These are phyloP conservation scores for Glomeris maerens DNA, from an alignment of 1,140 invertebrate species.

Conservation along the genomic window DNA sequence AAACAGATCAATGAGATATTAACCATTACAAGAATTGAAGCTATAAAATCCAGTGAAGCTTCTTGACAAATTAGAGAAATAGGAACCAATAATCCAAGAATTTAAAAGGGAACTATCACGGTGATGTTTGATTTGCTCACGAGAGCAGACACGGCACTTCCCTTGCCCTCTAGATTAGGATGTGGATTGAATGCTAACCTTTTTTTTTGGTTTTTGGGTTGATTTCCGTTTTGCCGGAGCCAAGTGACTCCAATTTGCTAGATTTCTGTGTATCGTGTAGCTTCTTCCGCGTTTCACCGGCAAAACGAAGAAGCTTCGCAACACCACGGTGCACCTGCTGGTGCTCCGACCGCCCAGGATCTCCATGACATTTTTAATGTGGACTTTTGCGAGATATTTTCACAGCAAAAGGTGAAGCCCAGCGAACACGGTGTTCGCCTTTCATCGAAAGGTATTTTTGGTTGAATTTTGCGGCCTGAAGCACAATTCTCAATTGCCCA, in stretches of 20 bases:
- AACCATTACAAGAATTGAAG: no score
- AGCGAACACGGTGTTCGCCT: conserved; percentile 7
- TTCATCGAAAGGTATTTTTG: conserved; percentile 6
- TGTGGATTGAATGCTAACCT: neutral
- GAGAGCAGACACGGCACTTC: no score
- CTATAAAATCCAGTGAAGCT: no score
- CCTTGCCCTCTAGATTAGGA: neutral
- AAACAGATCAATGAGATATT: no score
- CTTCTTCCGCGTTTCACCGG: neutral
- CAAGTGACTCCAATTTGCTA: neutral
- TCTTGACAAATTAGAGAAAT: no score
- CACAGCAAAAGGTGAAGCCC: conserved; percentile 12
- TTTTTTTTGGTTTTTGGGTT: neutral
- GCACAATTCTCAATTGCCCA: neutral
- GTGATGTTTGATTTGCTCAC: no score
- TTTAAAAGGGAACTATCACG: no score
- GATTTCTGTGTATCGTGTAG: neutral
- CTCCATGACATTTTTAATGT: conserved; percentile 29
- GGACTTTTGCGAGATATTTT: conserved; percentile 27
- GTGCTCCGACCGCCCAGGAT: conserved; percentile 16
- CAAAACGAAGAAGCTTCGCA: no score
- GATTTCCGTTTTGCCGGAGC: neutral
- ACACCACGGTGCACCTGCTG: conserved; percentile 15
- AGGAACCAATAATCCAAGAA: no score
- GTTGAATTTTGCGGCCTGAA: no score